Base-by-base conservation (phyloP, 2,888 invertebrate species). In the Conus canariensis region DNA sequence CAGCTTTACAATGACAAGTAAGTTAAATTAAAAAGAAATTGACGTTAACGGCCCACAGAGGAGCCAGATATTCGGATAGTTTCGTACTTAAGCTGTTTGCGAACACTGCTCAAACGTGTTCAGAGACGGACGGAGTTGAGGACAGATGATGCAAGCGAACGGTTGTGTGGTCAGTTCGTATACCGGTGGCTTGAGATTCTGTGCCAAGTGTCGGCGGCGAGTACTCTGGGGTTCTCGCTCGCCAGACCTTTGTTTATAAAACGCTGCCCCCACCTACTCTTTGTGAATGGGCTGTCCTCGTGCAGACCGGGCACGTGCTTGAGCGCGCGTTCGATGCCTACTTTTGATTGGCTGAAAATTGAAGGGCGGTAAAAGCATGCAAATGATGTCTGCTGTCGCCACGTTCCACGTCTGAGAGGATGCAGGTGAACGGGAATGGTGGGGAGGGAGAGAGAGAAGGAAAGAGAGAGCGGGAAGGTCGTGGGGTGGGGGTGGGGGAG, bases 251-350 rank as follows among this genome's bases (percentile, higher is more conserved):
- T 80, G 80, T 80, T 80, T 80, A 80, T 80, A 80, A 80, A 80
- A 80, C 80, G 45, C 22, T 7, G 30, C 30, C 30, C 16, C 80
- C 80, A 45, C 80, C 80, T 25, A 25, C 80, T 80, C 45, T 80
- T 80, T 80, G 80, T 80, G 80, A 80, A 80, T 80, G 80, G 80
- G 30, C 80, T 80, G 80, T 80, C 80, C 80, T 30, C 80, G 80
- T 45, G 80, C 80, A 12, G 12, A 12, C 14, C 80, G 30, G 4
- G 80, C 80, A 80, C 80, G 80, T 45, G 30, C 80, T 4, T 14
- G 45, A 30, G 14, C 30, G 80, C 45, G 80, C 80, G 80, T 80
- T 80, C 30, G 10, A 30, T 12, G 30, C 30, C 6, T 8, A 30
- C 30, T 12, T 80, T 30, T 80, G 80, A 80, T 80, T 80, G 80